Conservation (phyloP, 1,140 invertebrate genomes). For the Palaemon carinicauda region DNA sequence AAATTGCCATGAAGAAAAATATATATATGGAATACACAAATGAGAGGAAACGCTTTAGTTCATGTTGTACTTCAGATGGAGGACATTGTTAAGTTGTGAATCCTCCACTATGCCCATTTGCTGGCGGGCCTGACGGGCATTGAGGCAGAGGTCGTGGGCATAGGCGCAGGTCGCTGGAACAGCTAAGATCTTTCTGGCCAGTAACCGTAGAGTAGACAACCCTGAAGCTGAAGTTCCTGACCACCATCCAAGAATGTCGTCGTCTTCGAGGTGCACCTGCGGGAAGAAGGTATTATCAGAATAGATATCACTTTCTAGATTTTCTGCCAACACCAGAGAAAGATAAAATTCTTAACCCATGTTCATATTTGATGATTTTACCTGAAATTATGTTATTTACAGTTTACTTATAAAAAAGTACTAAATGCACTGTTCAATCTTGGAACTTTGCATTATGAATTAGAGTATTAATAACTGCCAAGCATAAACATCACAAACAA, state of each 20-base stretch:
- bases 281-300: not conserved
- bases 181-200: constrained; percentile 55
- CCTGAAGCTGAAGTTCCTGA: constrained; percentile 56
- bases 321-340: too few relatives aligned
- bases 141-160: constrained; percentile 49
- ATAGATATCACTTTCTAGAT: not conserved
- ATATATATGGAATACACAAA: not conserved
- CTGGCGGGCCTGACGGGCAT: constrained; percentile 50
- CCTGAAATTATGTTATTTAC: too few relatives aligned
- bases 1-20: not conserved
- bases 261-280: constrained; percentile 58
- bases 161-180: constrained; percentile 58
- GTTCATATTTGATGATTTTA: too few relatives aligned
- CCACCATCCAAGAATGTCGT: constrained; percentile 59
- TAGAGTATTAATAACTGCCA: too few relatives aligned
- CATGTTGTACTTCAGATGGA: constrained; percentile 60
- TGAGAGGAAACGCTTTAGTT: not conserved
- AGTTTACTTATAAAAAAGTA: too few relatives aligned
- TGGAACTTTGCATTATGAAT: too few relatives aligned
- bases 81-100: constrained; percentile 56
- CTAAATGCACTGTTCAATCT: too few relatives aligned
- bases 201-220: constrained; percentile 51
- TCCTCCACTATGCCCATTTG: constrained; percentile 49
- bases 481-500: too few relatives aligned
- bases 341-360: too few relatives aligned